A percentile compares a stretch with the other conserved stretches of the same genome.
phyloP scores from a whole-genome alignment of 2,113 vertebrate genomes.

The Nothoprocta pentlandii region DNA sequence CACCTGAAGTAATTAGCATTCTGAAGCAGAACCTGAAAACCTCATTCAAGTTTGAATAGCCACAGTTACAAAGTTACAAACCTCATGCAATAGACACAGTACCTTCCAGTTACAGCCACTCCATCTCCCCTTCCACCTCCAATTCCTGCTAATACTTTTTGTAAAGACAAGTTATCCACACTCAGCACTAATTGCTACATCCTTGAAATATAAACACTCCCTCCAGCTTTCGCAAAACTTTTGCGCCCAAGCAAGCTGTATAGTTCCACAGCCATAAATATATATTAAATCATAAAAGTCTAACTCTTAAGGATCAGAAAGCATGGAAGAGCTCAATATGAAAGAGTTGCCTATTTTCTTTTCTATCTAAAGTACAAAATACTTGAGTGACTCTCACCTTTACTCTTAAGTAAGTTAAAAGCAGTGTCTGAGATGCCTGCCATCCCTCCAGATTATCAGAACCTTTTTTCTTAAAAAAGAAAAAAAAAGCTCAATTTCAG shows the following conservation, averaged over 20 bases:
- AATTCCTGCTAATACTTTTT: rapidly evolving
- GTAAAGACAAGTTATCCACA: background rate
- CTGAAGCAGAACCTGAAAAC: background rate
- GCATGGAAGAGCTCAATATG: background rate
- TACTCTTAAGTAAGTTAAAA: conserved; percentile 65
- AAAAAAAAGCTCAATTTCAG: background rate
- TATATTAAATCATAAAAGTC: background rate
- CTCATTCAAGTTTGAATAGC: background rate
- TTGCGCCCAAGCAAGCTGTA: background rate
- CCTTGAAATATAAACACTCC: background rate
- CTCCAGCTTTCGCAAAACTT: background rate
- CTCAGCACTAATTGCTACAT: background rate
- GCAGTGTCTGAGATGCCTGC: conserved; percentile 71
- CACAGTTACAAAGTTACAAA: background rate
- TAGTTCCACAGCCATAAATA: background rate
- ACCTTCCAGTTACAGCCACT: background rate
- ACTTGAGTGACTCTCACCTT: conserved; percentile 56
- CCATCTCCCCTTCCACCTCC: background rate
- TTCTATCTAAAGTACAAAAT: background rate
- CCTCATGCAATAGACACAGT: background rate
- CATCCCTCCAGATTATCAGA: background rate
- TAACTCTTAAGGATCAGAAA: background rate
- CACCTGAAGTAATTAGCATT: background rate
- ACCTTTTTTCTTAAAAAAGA: background rate
- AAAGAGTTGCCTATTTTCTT: background rate